Percentiles rank a stretch among this genome's conserved stretches.
Conservation (phyloP, 2,113 vertebrate genomes). For the Laticauda laticaudata region DNA sequence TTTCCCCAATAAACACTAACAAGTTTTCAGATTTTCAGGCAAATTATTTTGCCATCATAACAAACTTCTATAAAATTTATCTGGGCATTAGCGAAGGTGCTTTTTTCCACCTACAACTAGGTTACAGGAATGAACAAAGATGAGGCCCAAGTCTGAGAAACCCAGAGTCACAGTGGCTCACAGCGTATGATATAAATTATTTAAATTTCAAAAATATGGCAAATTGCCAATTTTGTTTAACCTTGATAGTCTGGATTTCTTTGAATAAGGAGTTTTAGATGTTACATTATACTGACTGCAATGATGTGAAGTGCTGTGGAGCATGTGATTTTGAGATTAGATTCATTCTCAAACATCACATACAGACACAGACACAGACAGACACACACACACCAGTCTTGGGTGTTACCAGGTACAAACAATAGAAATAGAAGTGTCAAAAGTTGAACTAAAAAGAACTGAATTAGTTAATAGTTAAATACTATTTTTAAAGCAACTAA, state of each 20-base stretch:
- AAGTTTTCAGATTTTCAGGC: not conserved
- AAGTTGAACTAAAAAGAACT: conserved; percentile 70
- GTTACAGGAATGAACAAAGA: not conserved
- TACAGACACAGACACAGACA: not conserved
- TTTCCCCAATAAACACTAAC: not conserved
- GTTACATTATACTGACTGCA: conserved; percentile 56
- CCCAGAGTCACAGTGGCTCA: not conserved
- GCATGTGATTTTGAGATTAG: conserved; percentile 54
- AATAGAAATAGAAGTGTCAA: conserved; percentile 70
- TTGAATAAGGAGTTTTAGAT: conserved; percentile 36
- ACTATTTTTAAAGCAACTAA: conserved; percentile 32
- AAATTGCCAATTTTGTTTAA: conserved; percentile 15
- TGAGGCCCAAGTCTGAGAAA: not conserved
- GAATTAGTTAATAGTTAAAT: conserved; percentile 66
- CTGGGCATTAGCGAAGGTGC: not conserved
- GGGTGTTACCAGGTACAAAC: conserved; percentile 70
- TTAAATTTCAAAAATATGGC: conserved; percentile 2
- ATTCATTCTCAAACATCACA: conserved; percentile 58
- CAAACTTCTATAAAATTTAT: not conserved
- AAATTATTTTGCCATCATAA: not conserved
- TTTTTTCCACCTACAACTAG: not conserved
- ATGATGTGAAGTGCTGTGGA: conserved; percentile 64
- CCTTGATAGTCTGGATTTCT: conserved; percentile 21
- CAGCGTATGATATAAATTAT: not conserved
- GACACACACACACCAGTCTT: conserved; percentile 41